Evolutionary conservation across 1,140 invertebrate genomes (phyloP), one percentile per base, ranked within the genome.

Genomic region (Temnothorax curvispinosus): DNA sequence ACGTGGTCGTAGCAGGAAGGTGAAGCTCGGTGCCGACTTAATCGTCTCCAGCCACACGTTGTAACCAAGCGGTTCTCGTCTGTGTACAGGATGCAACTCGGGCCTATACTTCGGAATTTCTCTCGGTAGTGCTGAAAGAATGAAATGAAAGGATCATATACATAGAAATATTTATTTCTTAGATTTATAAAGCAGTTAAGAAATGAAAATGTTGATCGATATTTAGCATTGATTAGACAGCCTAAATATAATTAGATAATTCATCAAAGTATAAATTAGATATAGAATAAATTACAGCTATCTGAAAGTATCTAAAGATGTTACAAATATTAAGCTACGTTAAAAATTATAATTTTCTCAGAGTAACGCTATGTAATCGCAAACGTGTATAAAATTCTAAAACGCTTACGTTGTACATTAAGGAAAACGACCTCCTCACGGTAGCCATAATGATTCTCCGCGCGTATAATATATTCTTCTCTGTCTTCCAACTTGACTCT

Each of bases 361-460:
- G 7, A 67, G n/a, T 21, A 44, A 9, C 9, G 41, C 9, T 67
- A 67, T 5, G 38, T 67, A 74, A 13, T 38, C 0, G 18, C 0
- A 41, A 4, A 35, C 0, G 9, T 56, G 32, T 41, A 38, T 11
- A 50, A 86, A 69, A 35, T 71, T 82, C 21, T 50, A 1, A 27
- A 44, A 56, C 9, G 96, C 97, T 97, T 96, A 98, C 98, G 98
- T 97, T 99, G 99, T 38, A 99, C 99, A 94, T 99, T 99, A 3
- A 99, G 96, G 96, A 99, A 99, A 6, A 99, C 99, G 69, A 98
- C 97, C 95, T 99, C 99, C 96, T 99, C 99, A 90, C 98, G 97
- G 92, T 97, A 98, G 65, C 99, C 99, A 95, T 99, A 99, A 93
- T 98, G 98, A 96, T 99, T 99, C 95, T 99, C 99, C 3, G 99